Percentiles rank a stretch among this genome's conserved stretches.
These are phyloP conservation scores for Habrosyne pyritoides DNA, from an alignment of 2,888 invertebrate species.

Conservation along the genomic window DNA sequence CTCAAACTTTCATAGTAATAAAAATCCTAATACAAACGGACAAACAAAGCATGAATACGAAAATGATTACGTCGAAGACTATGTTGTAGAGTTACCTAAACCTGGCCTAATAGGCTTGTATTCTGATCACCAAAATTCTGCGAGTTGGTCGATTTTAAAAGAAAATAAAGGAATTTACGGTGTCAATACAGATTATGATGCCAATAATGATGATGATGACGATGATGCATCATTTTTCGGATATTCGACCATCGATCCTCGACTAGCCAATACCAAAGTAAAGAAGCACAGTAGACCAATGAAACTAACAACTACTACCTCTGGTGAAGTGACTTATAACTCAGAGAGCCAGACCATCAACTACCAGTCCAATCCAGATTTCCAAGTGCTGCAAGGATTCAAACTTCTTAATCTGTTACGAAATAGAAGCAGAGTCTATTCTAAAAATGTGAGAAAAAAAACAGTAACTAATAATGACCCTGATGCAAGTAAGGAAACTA, in stretches of 20 bases:
- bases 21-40: conserved; percentile 22
- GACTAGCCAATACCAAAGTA: conserved; percentile 49
- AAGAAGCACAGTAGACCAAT: conserved; percentile 39
- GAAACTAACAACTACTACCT: conserved; percentile 42
- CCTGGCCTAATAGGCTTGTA: conserved; percentile 71
- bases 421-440: conserved; percentile 48
- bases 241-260: conserved; percentile 68
- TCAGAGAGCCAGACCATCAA: conserved; percentile 60
- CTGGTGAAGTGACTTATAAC: conserved; percentile 41
- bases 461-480: conserved; percentile 43
- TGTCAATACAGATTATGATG: conserved; percentile 28
- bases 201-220: conserved; percentile 45
- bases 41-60: conserved; percentile 45
- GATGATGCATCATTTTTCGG: conserved; percentile 51
- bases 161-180: conserved; percentile 45
- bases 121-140: conserved; percentile 55
- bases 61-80: conserved; percentile 56
- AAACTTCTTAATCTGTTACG: conserved; percentile 65
- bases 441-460: conserved; percentile 43
- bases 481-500: conserved; percentile 40
- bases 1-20: conserved; percentile 43
- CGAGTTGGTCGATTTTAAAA: conserved; percentile 44
- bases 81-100: conserved; percentile 63
- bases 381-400: conserved; percentile 69
- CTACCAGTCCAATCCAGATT: conserved; percentile 69